Evolutionary conservation across 2,797 vertebrate genomes (phyloP).

Genomic region (Lemur catta): DNA sequence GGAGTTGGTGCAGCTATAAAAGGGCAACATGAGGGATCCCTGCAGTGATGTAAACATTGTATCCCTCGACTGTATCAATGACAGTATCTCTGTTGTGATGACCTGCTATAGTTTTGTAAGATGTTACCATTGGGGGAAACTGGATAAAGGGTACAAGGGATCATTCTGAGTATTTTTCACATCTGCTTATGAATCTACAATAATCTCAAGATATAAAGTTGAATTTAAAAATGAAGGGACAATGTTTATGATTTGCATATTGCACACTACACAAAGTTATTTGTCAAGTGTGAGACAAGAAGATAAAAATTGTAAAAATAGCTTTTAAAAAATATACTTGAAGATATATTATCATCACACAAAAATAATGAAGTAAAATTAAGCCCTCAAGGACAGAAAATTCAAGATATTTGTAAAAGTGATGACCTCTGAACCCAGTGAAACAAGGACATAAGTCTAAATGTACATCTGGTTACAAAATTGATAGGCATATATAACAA

Average conservation of each 20-base stretch:
- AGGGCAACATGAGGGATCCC: not conserved
- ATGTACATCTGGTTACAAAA: not conserved
- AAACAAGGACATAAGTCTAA: not conserved
- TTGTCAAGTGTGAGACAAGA: not conserved
- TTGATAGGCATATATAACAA: not conserved
- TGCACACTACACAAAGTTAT: not conserved
- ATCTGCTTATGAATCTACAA: not conserved
- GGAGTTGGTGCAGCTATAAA: not conserved
- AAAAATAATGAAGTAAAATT: not conserved
- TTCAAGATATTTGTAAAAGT: not conserved
- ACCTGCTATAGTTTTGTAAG: not conserved
- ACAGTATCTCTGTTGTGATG: not conserved
- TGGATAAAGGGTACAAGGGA: not conserved
- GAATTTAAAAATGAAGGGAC: not conserved
- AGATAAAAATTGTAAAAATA: not conserved
- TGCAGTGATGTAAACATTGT: not conserved
- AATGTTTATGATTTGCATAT: not conserved
- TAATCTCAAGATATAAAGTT: not conserved
- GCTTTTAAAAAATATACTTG: not conserved
- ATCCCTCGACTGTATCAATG: not conserved
- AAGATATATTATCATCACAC: not conserved
- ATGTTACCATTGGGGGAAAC: not conserved
- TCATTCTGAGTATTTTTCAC: not conserved
- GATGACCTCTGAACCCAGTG: not conserved
- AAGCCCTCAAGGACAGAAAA: not conserved